phyloP scores from a whole-genome alignment of 2,888 invertebrate genomes.

The Ormyrus thymus region DNA sequence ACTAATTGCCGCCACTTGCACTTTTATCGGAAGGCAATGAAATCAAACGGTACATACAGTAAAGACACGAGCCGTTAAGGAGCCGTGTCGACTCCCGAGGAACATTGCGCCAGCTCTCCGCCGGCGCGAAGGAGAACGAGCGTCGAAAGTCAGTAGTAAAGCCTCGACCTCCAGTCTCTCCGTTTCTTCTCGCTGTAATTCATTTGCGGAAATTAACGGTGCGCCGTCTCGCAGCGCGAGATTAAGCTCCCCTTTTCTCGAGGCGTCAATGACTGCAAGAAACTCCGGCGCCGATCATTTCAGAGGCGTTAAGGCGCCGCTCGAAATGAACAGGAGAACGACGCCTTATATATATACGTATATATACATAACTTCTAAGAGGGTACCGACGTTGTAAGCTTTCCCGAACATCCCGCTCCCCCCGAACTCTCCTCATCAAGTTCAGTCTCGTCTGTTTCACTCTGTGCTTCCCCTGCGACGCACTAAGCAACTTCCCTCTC shows the following conservation, averaged over 20 bases:
- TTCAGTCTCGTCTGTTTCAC: constrained; percentile 55
- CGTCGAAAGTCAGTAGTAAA: too few species aligned
- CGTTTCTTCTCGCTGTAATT: not conserved
- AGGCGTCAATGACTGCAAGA: constrained; percentile 20
- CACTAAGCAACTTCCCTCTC: not conserved
- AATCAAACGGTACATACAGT: too few species aligned
- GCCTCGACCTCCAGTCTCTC: not conserved
- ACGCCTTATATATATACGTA: not conserved
- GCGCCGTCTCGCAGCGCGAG: not conserved
- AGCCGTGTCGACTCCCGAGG: too few species aligned
- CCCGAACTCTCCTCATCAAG: not conserved
- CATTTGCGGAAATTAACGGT: constrained; percentile 7
- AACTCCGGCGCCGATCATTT: constrained; percentile 23
- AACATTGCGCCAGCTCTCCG: too few species aligned
- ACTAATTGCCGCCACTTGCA: too few species aligned
- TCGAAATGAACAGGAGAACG: not conserved
- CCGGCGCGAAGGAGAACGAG: too few species aligned
- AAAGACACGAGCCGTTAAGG: too few species aligned
- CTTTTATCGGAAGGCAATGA: too few species aligned
- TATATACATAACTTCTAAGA: too few species aligned
- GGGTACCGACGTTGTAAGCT: too few species aligned
- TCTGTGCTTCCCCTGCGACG: constrained; percentile 30
- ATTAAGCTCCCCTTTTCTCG: not conserved
- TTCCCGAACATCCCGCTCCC: not conserved
- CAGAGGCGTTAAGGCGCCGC: not conserved